Evolutionary conservation across 2,797 vertebrate genomes (phyloP).

Genomic region (Chaenodraco wilsoni): DNA sequence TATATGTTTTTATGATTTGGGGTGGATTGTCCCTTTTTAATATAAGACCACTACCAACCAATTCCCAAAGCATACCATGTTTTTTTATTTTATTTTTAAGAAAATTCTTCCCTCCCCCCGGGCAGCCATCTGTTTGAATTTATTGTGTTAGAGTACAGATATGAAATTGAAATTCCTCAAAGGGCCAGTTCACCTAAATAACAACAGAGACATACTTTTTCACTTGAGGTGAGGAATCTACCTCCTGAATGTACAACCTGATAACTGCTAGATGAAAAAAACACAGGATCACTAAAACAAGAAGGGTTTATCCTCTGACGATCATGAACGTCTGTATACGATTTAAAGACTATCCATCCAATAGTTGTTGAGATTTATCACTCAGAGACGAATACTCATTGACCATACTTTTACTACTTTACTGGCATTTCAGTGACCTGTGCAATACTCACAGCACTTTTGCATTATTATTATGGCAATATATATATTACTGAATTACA

Average conservation of each 20-base stretch:
- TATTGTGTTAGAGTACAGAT: conserved; percentile 8
- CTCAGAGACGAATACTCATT: not conserved
- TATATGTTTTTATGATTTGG: too few species aligned
- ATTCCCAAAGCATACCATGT: conserved; percentile 5
- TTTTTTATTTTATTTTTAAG: not conserved
- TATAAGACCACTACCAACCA: not conserved
- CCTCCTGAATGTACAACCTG: too few species aligned
- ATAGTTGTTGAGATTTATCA: not conserved
- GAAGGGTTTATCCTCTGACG: not conserved
- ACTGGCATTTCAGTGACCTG: too few species aligned
- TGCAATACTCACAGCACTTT: too few species aligned
- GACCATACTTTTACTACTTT: too few species aligned
- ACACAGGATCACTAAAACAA: not conserved
- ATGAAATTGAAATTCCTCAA: conserved; percentile 16
- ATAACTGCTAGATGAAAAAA: not conserved
- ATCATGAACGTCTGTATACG: not conserved
- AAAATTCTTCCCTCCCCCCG: conserved; percentile 4
- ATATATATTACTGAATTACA: too few species aligned
- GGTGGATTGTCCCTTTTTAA: too few species aligned
- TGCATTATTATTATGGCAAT: too few species aligned
- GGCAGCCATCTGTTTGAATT: conserved; percentile 33
- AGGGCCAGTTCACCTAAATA: conserved; percentile 16
- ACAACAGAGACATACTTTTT: not conserved
- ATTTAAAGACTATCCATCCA: not conserved
- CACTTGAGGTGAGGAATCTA: too few species aligned